Percentiles rank a stretch among this genome's conserved stretches.
These are phyloP conservation scores for Drosophila biarmipes DNA, from an alignment of 1,140 invertebrate species.

Conservation along the genomic window DNA sequence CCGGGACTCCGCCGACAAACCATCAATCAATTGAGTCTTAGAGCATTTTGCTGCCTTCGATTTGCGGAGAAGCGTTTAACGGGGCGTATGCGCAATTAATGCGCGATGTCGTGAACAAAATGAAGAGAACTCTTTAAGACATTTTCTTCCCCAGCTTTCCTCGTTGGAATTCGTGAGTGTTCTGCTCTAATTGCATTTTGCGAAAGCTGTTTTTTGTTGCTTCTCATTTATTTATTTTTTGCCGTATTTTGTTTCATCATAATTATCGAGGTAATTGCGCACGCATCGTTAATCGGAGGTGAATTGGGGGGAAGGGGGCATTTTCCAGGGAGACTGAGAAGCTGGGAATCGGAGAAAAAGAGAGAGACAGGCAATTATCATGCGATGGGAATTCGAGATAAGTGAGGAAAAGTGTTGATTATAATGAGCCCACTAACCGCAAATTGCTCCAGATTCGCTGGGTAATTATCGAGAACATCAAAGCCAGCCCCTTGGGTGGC, in stretches of 20 bases:
- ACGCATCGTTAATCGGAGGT: slow-evolving; percentile 59
- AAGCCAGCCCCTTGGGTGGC: slow-evolving; percentile 2
- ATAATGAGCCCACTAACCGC: slow-evolving; percentile 48
- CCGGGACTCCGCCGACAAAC: slow-evolving; percentile 13
- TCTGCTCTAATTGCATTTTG: slow-evolving; percentile 61
- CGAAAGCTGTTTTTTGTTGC: slow-evolving; percentile 34
- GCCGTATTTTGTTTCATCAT: slow-evolving; percentile 36
- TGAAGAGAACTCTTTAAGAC: slow-evolving; percentile 31
- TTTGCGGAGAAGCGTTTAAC: slow-evolving; percentile 49
- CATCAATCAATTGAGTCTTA: slow-evolving; percentile 61
- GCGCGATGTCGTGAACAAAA: slow-evolving; percentile 27
- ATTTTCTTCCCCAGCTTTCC: slow-evolving; percentile 28
- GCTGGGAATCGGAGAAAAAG: slow-evolving; percentile 5
- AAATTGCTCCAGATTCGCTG: slow-evolving; percentile 40
- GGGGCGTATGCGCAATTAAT: slow-evolving; percentile 67
- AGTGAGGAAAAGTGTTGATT: slow-evolving; percentile 50
- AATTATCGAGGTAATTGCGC: slow-evolving; percentile 57
- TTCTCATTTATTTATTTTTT: slow-evolving; percentile 8
- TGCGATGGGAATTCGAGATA: slow-evolving; percentile 28
- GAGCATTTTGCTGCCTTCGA: slow-evolving; percentile 38
- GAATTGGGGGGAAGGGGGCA: slow-evolving; percentile 1
- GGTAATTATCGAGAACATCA: slow-evolving; percentile 34
- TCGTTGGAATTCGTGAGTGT: slow-evolving; percentile 37
- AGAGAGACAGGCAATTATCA: slow-evolving; percentile 31
- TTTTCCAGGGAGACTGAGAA: neutral